Evolutionary conservation across 2,797 vertebrate species (phyloP), one percentile per base, ranked within the genome.

Genomic region (Tadarida brasiliensis): DNA sequence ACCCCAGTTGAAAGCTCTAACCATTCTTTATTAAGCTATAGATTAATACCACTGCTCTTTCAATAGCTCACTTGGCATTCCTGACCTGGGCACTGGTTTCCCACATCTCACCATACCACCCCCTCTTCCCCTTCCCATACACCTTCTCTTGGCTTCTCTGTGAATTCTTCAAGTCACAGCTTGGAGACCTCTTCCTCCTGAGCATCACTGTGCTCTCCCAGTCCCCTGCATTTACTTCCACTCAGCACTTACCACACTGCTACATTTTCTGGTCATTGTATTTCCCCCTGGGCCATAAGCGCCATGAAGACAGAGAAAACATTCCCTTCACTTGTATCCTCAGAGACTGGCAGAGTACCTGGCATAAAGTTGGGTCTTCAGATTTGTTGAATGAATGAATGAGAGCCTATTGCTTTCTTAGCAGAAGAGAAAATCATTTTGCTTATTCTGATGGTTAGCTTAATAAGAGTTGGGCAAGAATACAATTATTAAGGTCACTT

Each of bases 401-500:
- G 57, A 54, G 19, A 91, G 17, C 39, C 47, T 90, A 20, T 35
- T 89, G 76, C 56, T 84, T 44, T 44, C 39, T 44, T 81, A 77
- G 26, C n/a, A 92, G 56, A 39, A 81, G 44, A 91, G 67, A 67
- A 87, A 93, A 78, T n/a, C 20, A 56, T 76, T 91, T 90, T 83
- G 22, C 35, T 87, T 15, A 87, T 61, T 56, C n/a, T 93, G 14
- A 63, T 63, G 15, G 35, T 74, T 56, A 85, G 44, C 71, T 91
- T 83, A 77, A 44, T 74, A 47, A 80, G 57, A 91, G 39, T 54
- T 95, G 44, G 57, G 7, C 68, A 74, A 74, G 83, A 87, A 28
- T 39, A 57, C 19, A 94, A 81, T 93, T 87, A 63, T 74, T 91
- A 44, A 88, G 86, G 26, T 47, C 70, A 68, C 14, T 84, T 96